Conservation (phyloP, 2,888 invertebrate species). For the Cephus nigrinus region DNA sequence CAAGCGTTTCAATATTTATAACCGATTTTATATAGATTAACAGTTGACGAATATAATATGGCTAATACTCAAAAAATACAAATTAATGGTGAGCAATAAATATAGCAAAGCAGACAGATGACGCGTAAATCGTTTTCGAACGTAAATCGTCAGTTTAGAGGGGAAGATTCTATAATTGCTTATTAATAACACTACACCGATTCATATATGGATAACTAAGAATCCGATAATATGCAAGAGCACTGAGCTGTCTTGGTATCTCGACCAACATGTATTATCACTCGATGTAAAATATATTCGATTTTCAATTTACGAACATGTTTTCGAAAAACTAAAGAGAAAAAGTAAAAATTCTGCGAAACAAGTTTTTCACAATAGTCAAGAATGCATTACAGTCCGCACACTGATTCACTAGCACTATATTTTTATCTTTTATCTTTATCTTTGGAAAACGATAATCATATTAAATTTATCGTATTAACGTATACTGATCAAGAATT, state of each 20-base stretch:
- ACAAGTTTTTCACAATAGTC: not conserved
- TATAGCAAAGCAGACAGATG: too few species aligned
- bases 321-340: not conserved
- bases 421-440: not conserved
- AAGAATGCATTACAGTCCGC: not conserved
- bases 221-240: not conserved
- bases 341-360: not conserved
- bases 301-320: not conserved
- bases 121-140: too few species aligned
- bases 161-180: not conserved
- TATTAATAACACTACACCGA: not conserved
- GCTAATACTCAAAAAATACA: not conserved
- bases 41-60: not conserved
- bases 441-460: not conserved
- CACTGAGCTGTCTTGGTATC: not conserved
- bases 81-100: not conserved
- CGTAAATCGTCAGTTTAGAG: not conserved
- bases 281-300: not conserved
- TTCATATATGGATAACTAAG: not conserved
- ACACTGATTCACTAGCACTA: not conserved
- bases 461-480: not conserved
- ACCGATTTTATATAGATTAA: not conserved
- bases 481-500: not conserved
- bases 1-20: too few species aligned
- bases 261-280: not conserved